These are phyloP conservation scores for Sisor rabdophorus DNA, from an alignment of 2,113 vertebrate species.

Conservation along the genomic window DNA sequence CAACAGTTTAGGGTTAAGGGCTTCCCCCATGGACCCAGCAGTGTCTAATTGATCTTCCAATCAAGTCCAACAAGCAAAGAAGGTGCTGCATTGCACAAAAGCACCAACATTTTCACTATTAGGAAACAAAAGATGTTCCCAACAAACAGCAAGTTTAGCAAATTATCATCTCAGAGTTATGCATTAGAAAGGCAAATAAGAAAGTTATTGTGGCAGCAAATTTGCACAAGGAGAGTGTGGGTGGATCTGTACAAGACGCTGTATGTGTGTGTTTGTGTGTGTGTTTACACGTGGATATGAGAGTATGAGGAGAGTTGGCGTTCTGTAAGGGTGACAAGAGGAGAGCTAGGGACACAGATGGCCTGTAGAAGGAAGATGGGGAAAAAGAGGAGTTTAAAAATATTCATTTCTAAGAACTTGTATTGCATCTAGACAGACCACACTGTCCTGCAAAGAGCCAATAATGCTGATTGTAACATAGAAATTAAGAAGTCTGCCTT, in stretches of 20 bases:
- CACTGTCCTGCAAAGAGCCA: conserved; percentile 25
- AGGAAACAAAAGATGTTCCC: not conserved
- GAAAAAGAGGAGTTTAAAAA: conserved; percentile 57
- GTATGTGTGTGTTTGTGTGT: conserved; percentile 21
- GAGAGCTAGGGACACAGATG: conserved; percentile 61
- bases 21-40: no score
- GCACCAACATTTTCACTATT: not conserved
- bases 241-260: conserved; percentile 39
- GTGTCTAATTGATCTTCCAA: no score
- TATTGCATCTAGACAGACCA: conserved; percentile 42
- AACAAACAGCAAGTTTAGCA: conserved; percentile 13
- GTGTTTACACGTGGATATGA: conserved; percentile 39
- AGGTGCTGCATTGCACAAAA: not conserved
- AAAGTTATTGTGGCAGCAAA: conserved; percentile 60
- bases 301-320: conserved; percentile 44
- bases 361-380: conserved; percentile 63
- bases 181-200: conserved; percentile 52
- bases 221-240: conserved; percentile 44
- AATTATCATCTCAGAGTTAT: conserved; percentile 17
- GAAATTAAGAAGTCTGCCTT: conserved; percentile 12
- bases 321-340: conserved; percentile 42
- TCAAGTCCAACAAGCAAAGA: no score
- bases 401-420: conserved; percentile 48
- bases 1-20: no score
- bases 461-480: conserved; percentile 18